Evolutionary conservation across 1,140 invertebrate genomes (phyloP).

Genomic region (Drosophila pallidifrons): DNA sequence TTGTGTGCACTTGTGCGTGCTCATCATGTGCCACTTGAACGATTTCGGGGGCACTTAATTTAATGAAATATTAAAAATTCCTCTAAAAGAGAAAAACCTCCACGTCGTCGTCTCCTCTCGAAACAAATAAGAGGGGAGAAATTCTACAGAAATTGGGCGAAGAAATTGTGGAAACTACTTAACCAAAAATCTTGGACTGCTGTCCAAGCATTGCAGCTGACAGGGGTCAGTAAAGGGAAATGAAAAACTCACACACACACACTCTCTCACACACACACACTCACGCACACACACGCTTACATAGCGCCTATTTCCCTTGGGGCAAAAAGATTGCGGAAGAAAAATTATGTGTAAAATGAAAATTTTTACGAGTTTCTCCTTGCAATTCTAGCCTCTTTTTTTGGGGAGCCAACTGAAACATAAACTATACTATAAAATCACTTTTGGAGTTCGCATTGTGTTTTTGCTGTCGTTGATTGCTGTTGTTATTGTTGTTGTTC

Average conservation of each 20-base stretch:
- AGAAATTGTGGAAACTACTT: conserved; percentile 31
- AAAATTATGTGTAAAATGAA: conserved; percentile 11
- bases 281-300: neutral
- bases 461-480: neutral
- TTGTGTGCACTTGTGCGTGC: conserved; percentile 69
- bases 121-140: neutral
- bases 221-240: neutral
- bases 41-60: conserved; percentile 81
- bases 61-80: conserved; percentile 85
- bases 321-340: conserved; percentile 1
- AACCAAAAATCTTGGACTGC: conserved; percentile 17
- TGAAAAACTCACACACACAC: neutral
- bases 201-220: conserved; percentile 2
- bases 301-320: conserved; percentile 31
- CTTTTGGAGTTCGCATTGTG: conserved; percentile 53
- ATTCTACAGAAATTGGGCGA: neutral
- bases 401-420: conserved; percentile 27
- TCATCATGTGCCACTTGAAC: conserved; percentile 81
- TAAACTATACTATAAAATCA: conserved; percentile 73
- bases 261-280: too few relatives aligned
- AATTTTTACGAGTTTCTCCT: conserved; percentile 29
- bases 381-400: conserved; percentile 7
- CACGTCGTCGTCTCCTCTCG: neutral
- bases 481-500: conserved; percentile 37
- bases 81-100: conserved; percentile 16